phyloP scores from a whole-genome alignment of 2,113 vertebrate species.

The Thomomys bottae region DNA sequence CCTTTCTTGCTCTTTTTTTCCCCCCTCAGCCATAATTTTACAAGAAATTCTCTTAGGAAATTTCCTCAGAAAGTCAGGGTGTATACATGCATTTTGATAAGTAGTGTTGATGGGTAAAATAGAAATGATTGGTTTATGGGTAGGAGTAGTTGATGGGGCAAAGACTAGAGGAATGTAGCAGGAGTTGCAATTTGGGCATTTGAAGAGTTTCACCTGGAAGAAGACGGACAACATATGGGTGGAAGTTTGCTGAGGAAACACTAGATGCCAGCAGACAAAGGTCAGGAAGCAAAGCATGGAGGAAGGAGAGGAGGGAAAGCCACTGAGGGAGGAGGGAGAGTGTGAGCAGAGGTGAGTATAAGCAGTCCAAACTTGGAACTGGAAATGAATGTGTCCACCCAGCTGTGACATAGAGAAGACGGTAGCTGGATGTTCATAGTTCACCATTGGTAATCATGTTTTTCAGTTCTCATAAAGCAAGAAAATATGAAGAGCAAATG shows the following conservation, averaged over 20 bases:
- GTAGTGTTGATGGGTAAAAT: not conserved
- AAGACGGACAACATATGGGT: not conserved
- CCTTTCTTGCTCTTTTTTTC: not conserved
- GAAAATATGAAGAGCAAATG: slow-evolving; percentile 31
- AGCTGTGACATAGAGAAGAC: not conserved
- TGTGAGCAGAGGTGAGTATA: not conserved
- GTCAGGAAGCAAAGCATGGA: not conserved
- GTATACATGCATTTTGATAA: not conserved
- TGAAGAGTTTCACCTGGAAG: slow-evolving; percentile 6
- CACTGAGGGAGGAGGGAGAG: not conserved
- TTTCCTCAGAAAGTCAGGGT: not conserved
- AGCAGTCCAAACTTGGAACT: not conserved
- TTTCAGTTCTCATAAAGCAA: slow-evolving; percentile 11
- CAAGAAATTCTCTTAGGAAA: not conserved
- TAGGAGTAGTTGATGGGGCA: not conserved
- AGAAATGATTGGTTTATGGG: not conserved
- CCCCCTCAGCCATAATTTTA: not conserved
- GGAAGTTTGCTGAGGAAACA: not conserved
- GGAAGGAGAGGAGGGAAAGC: not conserved
- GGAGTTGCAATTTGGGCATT: not conserved
- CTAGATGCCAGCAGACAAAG: not conserved
- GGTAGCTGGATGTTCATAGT: not conserved
- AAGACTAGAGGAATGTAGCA: not conserved
- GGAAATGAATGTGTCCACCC: not conserved
- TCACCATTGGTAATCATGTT: slow-evolving; percentile 28